Evolutionary conservation across 2,888 invertebrate species (phyloP), one percentile per base, ranked within the genome.

Genomic region (Antheraea assamensis): DNA sequence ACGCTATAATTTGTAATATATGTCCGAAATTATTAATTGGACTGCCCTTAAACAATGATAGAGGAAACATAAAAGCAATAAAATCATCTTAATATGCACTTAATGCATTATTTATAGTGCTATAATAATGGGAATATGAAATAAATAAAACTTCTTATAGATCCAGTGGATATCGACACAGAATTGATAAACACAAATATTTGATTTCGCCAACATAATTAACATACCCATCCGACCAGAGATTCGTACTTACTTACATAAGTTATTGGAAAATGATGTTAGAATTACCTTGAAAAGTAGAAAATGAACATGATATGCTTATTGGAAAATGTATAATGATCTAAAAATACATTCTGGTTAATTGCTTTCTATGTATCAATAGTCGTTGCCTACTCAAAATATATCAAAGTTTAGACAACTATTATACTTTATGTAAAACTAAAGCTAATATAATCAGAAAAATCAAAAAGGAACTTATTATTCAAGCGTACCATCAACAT

Each of bases 151-250:
- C 76, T 78, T 82, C 79, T 77, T 77, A 84, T 78, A 81, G 81
- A 81, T 76, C 79, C 82, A 79, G 77, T 81, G 79, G 80, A 81
- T 83, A 83, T 85, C 81, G 82, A 83, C 79, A 81, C 75, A 78
- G 78, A 42, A 84, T 84, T 83, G 79, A 86, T 84, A 83, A 84
- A 84, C 80, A 86, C 82, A 85, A 86, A 86, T 87, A 85, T 88
- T 88, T 88, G 84, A 84, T 87, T 87, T 88, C 82, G 86, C 85
- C 75, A 82, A 82, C 76, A 74, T 73, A 74, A 88, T 88, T 88
- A 83, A 76, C 88, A 88, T 88, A 88, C 85, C 74, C 75, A 81
- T 79, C 80, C 73, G 79, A 81, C 81, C 72, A 71, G 79, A 75
- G 70, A 74, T 74, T 78, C 76, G 73, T 71, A 78, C 80, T 79